phyloP scores from a whole-genome alignment of 2,797 vertebrate genomes.

The Myotis myotis region DNA sequence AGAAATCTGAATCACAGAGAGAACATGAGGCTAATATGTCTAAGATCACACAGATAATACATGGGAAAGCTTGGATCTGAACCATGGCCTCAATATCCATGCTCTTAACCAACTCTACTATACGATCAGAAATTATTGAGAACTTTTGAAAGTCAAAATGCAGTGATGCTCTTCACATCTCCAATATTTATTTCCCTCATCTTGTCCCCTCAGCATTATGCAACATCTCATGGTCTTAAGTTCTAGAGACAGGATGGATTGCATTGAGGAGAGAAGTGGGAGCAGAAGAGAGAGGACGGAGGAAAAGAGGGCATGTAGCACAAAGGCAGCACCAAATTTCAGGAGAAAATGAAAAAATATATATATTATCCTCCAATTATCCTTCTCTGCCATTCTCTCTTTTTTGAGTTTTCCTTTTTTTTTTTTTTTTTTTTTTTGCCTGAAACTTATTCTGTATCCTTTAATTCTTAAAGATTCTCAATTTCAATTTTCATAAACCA shows the following conservation, averaged over 20 bases:
- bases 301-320: too few species aligned
- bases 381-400: neutral
- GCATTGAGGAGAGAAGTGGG: neutral
- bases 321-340: neutral
- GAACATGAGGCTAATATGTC: neutral
- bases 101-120: neutral
- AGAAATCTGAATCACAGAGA: neutral
- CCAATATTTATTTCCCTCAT: neutral
- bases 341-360: neutral
- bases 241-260: neutral
- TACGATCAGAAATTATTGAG: neutral
- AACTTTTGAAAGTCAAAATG: neutral
- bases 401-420: neutral
- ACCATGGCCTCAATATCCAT: neutral
- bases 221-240: neutral
- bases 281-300: neutral
- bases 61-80: neutral
- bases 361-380: neutral
- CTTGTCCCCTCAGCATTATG: neutral
- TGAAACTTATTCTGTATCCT: conserved; percentile 15
- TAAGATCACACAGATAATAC: neutral
- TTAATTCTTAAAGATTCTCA: conserved; percentile 43
- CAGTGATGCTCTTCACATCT: neutral
- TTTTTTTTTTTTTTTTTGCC: neutral
- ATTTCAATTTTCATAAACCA: conserved; percentile 63